A percentile compares a stretch with the other conserved stretches of the same genome.
Evolutionary conservation across 1,140 invertebrate species (phyloP).

Genomic region (Cherax destructor): DNA sequence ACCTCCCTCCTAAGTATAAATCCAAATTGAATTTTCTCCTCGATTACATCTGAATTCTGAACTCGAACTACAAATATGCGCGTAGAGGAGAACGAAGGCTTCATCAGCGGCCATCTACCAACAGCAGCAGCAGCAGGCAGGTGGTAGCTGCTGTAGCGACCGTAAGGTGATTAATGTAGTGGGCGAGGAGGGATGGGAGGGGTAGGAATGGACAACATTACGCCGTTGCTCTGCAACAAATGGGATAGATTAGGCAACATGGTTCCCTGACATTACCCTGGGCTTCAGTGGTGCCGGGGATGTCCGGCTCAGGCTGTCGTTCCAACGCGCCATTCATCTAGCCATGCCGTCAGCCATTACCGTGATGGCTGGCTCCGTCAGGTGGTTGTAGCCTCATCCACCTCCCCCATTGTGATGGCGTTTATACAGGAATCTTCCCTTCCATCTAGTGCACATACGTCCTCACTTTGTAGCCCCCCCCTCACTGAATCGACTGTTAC

Average conservation of each 20-base stretch:
- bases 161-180: conserved; percentile 7
- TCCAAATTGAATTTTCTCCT: conserved; percentile 37
- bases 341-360: conserved; percentile 6
- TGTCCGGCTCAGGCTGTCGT: not conserved
- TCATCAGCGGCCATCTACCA: conserved; percentile 5
- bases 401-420: too few species aligned
- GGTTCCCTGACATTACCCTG: conserved; percentile 19
- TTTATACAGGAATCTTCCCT: too few species aligned
- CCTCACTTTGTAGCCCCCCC: too few species aligned
- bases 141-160: not conserved
- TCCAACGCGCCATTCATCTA: conserved; percentile 10
- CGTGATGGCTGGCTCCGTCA: conserved; percentile 7
- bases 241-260: conserved; percentile 41
- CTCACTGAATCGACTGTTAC: too few species aligned
- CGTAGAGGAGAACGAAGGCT: not conserved
- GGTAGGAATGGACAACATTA: not conserved
- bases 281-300: not conserved
- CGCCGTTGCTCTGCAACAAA: not conserved
- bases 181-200: too few species aligned
- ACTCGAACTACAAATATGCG: not conserved
- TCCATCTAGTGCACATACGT: too few species aligned
- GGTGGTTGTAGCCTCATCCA: not conserved
- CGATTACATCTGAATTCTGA: conserved; percentile 13
- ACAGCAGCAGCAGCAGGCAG: too few species aligned
- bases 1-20: conserved; percentile 20